These are phyloP conservation scores for Clupea harengus DNA, from an alignment of 2,113 vertebrate genomes.

Conservation along the genomic window DNA sequence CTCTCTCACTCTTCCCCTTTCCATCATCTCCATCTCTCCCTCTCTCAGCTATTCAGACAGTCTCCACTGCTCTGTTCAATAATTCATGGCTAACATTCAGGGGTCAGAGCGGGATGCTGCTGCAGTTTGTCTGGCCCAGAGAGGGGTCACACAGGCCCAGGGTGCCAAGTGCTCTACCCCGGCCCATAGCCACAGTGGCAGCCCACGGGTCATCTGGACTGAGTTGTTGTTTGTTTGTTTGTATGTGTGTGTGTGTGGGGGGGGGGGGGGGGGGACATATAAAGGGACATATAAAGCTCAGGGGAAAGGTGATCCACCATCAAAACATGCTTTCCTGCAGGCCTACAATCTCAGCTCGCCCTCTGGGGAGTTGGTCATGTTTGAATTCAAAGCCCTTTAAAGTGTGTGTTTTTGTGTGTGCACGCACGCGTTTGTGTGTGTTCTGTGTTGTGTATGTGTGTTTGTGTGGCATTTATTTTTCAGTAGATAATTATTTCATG, in stretches of 20 bases:
- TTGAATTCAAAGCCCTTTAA: neutral
- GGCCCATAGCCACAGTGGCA: no score
- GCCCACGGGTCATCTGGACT: no score
- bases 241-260: neutral
- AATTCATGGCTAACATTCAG: constrained; percentile 51
- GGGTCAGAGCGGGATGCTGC: constrained; percentile 23
- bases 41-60: constrained; percentile 21
- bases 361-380: neutral
- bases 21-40: constrained; percentile 40
- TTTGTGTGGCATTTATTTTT: neutral
- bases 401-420: neutral
- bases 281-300: neutral
- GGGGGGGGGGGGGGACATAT: neutral
- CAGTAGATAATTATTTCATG: neutral
- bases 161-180: neutral
- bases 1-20: constrained; percentile 21
- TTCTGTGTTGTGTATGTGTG: neutral
- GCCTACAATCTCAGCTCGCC: neutral
- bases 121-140: constrained; percentile 1
- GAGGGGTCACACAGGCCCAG: no score
- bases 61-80: constrained; percentile 56
- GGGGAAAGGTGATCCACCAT: neutral
- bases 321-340: neutral
- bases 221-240: neutral
- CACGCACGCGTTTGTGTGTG: neutral